phyloP scores from a whole-genome alignment of 2,113 vertebrate species.

The Lynx canadensis region DNA sequence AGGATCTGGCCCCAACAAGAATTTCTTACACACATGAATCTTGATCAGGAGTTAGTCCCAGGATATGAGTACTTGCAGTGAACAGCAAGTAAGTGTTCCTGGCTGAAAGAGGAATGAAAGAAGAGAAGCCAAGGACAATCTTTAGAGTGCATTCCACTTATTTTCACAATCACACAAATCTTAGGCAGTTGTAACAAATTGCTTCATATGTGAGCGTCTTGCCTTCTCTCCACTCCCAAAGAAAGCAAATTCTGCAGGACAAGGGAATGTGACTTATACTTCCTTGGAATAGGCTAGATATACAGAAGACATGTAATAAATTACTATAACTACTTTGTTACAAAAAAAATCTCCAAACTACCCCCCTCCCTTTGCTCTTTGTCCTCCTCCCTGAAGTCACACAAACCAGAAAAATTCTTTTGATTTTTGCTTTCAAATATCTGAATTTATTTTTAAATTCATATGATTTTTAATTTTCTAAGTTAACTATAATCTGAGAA shows the following conservation, averaged over 20 bases:
- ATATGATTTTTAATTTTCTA: not conserved
- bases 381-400: not conserved
- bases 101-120: not conserved
- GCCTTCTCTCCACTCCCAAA: not conserved
- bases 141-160: not conserved
- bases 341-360: not conserved
- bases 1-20: not conserved
- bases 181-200: not conserved
- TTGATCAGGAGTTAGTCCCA: not conserved
- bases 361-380: not conserved
- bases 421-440: constrained; percentile 17
- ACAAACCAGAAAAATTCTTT: not conserved
- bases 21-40: not conserved
- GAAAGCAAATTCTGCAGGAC: not conserved
- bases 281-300: not conserved
- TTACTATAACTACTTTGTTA: not conserved
- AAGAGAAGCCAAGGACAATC: not conserved
- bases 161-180: not conserved
- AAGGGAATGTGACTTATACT: not conserved
- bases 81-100: not conserved
- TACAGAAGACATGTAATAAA: not conserved
- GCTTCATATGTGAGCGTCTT: not conserved
- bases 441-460: constrained; percentile 8
- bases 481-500: not conserved
- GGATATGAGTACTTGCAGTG: not conserved